Evolutionary conservation across 2,797 vertebrate species (phyloP).

Genomic region (Lacerta bilineata): DNA sequence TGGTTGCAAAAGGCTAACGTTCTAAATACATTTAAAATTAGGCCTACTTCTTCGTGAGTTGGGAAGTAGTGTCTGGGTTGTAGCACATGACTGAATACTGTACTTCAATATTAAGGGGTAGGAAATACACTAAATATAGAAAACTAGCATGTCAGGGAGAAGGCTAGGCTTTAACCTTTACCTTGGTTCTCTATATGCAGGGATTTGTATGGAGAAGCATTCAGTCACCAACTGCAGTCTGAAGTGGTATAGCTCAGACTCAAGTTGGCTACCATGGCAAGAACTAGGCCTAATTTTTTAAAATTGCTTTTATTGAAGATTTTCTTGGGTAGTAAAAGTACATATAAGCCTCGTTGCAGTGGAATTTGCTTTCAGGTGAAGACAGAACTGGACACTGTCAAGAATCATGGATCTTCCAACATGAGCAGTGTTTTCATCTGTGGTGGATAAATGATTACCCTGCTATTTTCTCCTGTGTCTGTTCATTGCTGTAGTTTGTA

Average conservation of each 20-base stretch:
- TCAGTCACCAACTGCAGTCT: background rate
- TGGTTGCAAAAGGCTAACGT: background rate
- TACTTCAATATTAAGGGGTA: too few relatives aligned
- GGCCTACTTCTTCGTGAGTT: background rate
- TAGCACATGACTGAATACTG: background rate
- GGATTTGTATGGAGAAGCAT: background rate
- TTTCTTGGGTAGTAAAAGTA: background rate
- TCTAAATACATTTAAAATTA: background rate
- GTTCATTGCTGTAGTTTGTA: background rate
- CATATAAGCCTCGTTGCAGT: background rate
- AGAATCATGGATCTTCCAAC: too few relatives aligned
- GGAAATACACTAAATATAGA: too few relatives aligned
- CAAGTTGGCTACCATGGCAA: background rate
- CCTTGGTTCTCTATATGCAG: background rate
- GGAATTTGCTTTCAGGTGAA: background rate
- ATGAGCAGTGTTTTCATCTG: background rate
- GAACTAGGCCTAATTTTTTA: background rate
- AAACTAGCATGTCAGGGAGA: background rate
- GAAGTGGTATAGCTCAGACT: too few relatives aligned
- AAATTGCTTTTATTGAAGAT: too few relatives aligned
- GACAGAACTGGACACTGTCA: too few relatives aligned
- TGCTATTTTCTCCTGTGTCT: background rate
- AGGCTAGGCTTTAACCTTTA: background rate
- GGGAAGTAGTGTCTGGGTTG: background rate
- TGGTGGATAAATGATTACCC: background rate